Evolutionary conservation across 2,888 invertebrate species (phyloP), one percentile per base, ranked within the genome.

Genomic region (Apomyelois bistriatella): DNA sequence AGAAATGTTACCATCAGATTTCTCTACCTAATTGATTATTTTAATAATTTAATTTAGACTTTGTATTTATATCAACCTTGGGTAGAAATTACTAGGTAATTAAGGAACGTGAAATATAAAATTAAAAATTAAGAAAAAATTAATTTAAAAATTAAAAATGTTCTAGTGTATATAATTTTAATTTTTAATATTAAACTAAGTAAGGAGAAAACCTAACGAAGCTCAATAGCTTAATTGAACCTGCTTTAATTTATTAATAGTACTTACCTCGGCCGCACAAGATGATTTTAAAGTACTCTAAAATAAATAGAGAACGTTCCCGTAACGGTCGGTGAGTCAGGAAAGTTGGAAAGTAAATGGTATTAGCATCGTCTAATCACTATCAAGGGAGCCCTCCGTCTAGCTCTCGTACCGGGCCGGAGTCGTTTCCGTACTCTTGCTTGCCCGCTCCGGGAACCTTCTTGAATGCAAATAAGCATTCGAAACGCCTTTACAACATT

Each of bases 341-440:
- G 79, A 76, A 88, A 85, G 85, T 85, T 82, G 76, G 82, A 85
- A 87, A 86, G 86, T 88, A 87, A 88, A 88, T 84, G 88, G 83
- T 87, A 90, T 89, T 88, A 88, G 85, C 85, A 85, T 82, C 81
- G 85, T 82, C 82, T 89, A 89, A 90, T 90, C 86, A 86, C 89
- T 82, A 78, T 76, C 89, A 74, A 70, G 89, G 89, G 88, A 88
- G 85, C 85, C 69, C 70, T 88, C 69, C 66, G 76, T 82, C 80
- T 81, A 76, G 75, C 69, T 74, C 74, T 74, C 69, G 60, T 72
- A 5, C 22, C 74, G 67, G 72, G 66, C 70, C 69, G 61, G 63
- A 74, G 68, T 72, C 78, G 82, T 79, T 82, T 76, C 76, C 79
- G 78, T 81, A 85, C 82, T 79, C 81, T 82, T 76, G 76, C 83